These are phyloP conservation scores for Liolophura sinensis DNA, from an alignment of 1,140 invertebrate species.

Conservation along the genomic window DNA sequence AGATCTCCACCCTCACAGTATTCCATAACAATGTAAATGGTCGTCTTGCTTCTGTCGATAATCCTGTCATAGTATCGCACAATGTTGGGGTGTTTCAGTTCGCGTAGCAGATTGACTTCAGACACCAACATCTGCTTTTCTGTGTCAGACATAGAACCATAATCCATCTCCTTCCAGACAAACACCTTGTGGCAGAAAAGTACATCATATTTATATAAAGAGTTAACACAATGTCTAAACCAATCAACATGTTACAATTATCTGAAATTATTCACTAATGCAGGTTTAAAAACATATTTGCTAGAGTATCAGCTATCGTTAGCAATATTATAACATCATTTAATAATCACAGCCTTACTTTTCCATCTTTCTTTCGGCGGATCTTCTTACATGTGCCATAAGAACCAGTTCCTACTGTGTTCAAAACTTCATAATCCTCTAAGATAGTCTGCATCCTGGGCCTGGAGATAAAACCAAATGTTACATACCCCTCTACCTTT, in stretches of 20 bases:
- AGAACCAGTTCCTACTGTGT: constrained; percentile 54
- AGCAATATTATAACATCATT: background rate
- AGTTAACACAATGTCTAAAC: background rate
- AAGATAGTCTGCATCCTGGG: constrained; percentile 45
- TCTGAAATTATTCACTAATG: background rate
- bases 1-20: constrained; percentile 57
- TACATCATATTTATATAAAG: background rate
- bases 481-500: too few species aligned
- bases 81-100: constrained; percentile 53
- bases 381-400: constrained; percentile 59
- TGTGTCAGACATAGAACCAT: constrained; percentile 52
- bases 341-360: constrained; percentile 31
- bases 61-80: constrained; percentile 57
- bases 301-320: background rate
- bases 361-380: constrained; percentile 54
- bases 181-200: constrained; percentile 36
- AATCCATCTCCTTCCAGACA: constrained; percentile 58
- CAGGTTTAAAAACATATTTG: background rate
- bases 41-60: constrained; percentile 47
- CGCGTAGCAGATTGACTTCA: constrained; percentile 55
- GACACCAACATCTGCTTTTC: constrained; percentile 58
- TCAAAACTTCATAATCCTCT: constrained; percentile 56
- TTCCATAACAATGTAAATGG: constrained; percentile 57
- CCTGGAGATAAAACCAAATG: constrained; percentile 20
- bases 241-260: background rate